Evolutionary conservation across 2,888 invertebrate genomes (phyloP).

Genomic region (Melanargia galathea): DNA sequence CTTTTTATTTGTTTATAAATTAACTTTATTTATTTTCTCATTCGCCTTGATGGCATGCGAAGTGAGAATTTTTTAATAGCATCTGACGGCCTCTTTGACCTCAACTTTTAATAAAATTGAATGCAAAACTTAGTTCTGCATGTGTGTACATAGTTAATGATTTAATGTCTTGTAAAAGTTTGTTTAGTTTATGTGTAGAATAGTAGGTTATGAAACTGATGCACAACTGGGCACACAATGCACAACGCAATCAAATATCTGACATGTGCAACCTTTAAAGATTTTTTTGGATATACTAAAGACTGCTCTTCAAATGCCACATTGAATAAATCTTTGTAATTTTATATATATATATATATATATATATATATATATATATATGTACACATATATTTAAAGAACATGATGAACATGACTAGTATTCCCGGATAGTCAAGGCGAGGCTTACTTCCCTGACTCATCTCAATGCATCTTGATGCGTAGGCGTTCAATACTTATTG

Average conservation of each 20-base stretch:
- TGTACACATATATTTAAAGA: too few relatives aligned
- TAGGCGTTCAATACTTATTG: constrained; percentile 44
- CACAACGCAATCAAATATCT: background rate
- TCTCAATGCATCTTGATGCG: constrained; percentile 33
- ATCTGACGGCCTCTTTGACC: constrained; percentile 10
- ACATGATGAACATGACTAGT: background rate
- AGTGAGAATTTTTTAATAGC: constrained; percentile 6
- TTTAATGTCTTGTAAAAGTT: too few relatives aligned
- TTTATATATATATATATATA: background rate
- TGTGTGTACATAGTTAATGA: too few relatives aligned
- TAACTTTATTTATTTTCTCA: constrained; percentile 18
- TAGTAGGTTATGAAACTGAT: too few relatives aligned
- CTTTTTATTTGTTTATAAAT: constrained; percentile 23
- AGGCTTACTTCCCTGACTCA: constrained; percentile 47
- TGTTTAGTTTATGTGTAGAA: too few relatives aligned
- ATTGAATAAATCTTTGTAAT: background rate
- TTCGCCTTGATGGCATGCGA: constrained; percentile 11
- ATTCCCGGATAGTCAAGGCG: too few relatives aligned
- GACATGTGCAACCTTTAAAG: background rate
- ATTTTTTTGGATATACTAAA: background rate
- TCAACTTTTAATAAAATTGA: constrained; percentile 17
- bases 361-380: background rate
- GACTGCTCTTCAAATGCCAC: constrained; percentile 5
- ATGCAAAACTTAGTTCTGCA: constrained; percentile 6
- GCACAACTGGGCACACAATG: too few relatives aligned